Evolutionary conservation across 1,140 invertebrate genomes (phyloP).

Genomic region (Doryteuthis pealeii): DNA sequence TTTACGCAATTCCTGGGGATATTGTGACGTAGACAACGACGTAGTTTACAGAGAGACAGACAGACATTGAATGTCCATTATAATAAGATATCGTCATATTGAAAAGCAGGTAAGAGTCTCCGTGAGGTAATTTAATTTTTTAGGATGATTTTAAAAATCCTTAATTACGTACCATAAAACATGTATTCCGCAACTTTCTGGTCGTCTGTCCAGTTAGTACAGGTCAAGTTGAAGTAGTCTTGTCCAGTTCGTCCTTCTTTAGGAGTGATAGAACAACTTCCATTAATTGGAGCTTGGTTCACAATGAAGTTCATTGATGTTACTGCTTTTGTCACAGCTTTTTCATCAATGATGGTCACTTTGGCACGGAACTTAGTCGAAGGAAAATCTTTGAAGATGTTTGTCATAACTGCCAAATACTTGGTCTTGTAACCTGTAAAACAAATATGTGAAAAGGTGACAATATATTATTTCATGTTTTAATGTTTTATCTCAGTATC

Average conservation of each 20-base stretch:
- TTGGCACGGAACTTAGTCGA: constrained; percentile 24
- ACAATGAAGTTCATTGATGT: constrained; percentile 26
- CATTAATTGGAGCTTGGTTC: constrained; percentile 39
- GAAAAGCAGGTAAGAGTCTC: no score
- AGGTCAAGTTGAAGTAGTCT: constrained; percentile 33
- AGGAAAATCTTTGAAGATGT: constrained; percentile 23
- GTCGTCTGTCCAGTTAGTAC: constrained; percentile 38
- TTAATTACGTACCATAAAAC: constrained; percentile 37
- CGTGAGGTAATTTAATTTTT: no score
- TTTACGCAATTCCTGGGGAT: no score
- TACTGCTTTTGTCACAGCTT: constrained; percentile 6
- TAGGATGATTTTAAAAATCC: no score
- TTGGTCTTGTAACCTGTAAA: constrained; percentile 29
- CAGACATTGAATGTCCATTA: no score
- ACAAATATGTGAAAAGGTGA: constrained; percentile 1
- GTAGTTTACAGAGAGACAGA: no score
- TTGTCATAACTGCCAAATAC: constrained; percentile 24
- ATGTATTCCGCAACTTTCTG: constrained; percentile 40
- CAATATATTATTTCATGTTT: background rate
- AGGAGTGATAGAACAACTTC: constrained; percentile 42
- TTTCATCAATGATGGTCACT: constrained; percentile 21
- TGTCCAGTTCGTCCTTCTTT: constrained; percentile 21
- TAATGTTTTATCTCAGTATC: no score
- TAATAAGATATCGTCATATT: no score
- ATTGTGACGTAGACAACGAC: no score